Evolutionary conservation across 2,888 invertebrate species (phyloP).

Genomic region (Ceratothoa steindachneri): DNA sequence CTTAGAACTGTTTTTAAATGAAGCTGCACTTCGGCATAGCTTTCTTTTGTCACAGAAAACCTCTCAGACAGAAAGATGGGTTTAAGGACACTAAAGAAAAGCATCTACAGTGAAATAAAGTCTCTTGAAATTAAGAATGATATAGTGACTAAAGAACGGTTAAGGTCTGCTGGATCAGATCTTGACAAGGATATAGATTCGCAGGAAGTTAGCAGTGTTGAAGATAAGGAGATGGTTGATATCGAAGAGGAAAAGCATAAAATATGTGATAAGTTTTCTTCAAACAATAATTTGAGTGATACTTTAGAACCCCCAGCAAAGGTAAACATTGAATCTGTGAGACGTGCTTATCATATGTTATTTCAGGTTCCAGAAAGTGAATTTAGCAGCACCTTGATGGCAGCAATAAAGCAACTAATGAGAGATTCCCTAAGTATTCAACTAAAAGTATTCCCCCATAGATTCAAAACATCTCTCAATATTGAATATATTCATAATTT

Average conservation of each 20-base stretch:
- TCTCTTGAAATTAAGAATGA: not conserved
- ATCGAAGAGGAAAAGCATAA: conserved; percentile 10
- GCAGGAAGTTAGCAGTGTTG: conserved; percentile 39
- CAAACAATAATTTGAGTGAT: not conserved
- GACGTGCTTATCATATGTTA: conserved; percentile 29
- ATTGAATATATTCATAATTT: conserved; percentile 3
- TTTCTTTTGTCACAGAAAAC: conserved; percentile 17
- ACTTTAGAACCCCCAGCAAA: not conserved
- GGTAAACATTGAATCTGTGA: conserved; percentile 35
- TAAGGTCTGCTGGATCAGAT: conserved; percentile 70
- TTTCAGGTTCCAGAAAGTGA: conserved; percentile 37
- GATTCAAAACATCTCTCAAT: conserved; percentile 18
- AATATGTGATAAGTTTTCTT: not conserved
- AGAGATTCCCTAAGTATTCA: conserved; percentile 41
- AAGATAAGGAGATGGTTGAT: conserved; percentile 9
- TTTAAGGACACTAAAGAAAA: not conserved
- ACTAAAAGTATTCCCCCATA: conserved; percentile 25
- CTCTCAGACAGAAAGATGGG: not conserved
- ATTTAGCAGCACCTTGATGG: conserved; percentile 35
- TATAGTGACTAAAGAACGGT: conserved; percentile 61
- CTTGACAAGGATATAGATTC: conserved; percentile 81
- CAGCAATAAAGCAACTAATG: conserved; percentile 36
- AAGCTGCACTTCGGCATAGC: conserved; percentile 39
- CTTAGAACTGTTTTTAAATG: conserved; percentile 45
- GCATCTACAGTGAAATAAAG: conserved; percentile 11